phyloP scores from a whole-genome alignment of 1,140 invertebrate species.

The Drosophila serrata region DNA sequence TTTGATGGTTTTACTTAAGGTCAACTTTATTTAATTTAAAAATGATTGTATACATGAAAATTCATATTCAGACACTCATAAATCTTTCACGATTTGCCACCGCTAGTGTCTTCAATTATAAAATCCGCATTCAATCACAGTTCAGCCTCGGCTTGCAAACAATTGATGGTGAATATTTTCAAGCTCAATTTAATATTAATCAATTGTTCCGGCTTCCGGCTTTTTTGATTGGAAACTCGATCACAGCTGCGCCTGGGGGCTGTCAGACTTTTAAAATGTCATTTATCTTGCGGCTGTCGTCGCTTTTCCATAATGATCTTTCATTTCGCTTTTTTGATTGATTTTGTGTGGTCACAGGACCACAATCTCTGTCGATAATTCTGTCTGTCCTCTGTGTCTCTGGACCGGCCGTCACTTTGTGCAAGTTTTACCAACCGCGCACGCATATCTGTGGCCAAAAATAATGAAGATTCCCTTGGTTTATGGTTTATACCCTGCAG shows the following conservation, averaged over 20 bases:
- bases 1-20: neutral
- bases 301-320: constrained; percentile 63
- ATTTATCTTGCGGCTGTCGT: constrained; percentile 63
- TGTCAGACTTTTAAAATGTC: constrained; percentile 67
- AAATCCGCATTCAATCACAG: constrained; percentile 24
- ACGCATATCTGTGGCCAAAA: constrained; percentile 52
- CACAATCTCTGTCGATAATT: constrained; percentile 36
- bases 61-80: neutral
- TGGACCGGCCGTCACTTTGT: constrained; percentile 14
- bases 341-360: constrained; percentile 70
- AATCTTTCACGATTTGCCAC: neutral
- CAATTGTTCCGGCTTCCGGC: constrained; percentile 29
- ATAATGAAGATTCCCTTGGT: constrained; percentile 74
- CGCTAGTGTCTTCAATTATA: constrained; percentile 1
- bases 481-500: constrained; percentile 6
- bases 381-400: neutral
- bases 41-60: neutral
- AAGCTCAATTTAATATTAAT: constrained; percentile 35
- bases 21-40: neutral
- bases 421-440: constrained; percentile 44
- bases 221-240: constrained; percentile 40
- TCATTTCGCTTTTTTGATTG: constrained; percentile 64
- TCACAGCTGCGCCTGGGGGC: constrained; percentile 24
- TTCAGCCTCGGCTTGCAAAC: constrained; percentile 6
- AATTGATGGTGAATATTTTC: constrained; percentile 37